Base-by-base conservation (phyloP, 2,113 vertebrate genomes). In the Pleuronectes platessa region DNA sequence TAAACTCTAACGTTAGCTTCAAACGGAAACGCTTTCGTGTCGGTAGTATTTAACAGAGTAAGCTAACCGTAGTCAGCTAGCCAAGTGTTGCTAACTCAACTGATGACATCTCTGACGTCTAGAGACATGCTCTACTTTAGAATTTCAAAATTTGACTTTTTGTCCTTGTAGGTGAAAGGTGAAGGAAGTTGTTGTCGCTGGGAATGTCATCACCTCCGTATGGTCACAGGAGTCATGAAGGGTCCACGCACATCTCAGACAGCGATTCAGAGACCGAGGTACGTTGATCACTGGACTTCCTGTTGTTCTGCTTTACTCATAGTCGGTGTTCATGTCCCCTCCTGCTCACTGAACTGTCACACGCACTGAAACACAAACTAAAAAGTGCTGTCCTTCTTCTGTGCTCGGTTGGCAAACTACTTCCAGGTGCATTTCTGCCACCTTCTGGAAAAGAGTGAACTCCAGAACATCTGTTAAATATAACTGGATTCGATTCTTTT, bases 211-310 rank as follows among this genome's bases (percentile, higher is more conserved):
- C 71, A 12, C 26, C 62, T 72, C 64, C 71, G 7, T 11, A 17
- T 2, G 69, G 69, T 24, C 53, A 8, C n/a, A 73, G 21, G 35
- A 85, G 45, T 74, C 58, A 76, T 56, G 80, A 82, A 18, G 78
- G 13, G 9, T 78, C 70, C 6, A 15, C 64, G 2, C 68, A 62
- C 68, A n/a, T 42, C 3, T 70, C 79, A 1, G 79, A 81, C 17
- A 78, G 71, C 66, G 88, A 91, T 13, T 83, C 90, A 0, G 92
- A 93, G n/a, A 82, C 88, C 3, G 90, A 90, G 86, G 92, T 90
- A 18, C 0, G 68, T 65, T 15, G 3, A 31, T 8, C 20, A 8
- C 7, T 20, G 17, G 20, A n/a, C 20, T 24, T 13, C 13, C 21
- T 13, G 11, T 13, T 23, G 1, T 8, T 51, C 4, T n/a, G 18